These are phyloP conservation scores for Ptychobarbus kaznakovi DNA, from an alignment of 2,797 vertebrate species.

Conservation along the genomic window DNA sequence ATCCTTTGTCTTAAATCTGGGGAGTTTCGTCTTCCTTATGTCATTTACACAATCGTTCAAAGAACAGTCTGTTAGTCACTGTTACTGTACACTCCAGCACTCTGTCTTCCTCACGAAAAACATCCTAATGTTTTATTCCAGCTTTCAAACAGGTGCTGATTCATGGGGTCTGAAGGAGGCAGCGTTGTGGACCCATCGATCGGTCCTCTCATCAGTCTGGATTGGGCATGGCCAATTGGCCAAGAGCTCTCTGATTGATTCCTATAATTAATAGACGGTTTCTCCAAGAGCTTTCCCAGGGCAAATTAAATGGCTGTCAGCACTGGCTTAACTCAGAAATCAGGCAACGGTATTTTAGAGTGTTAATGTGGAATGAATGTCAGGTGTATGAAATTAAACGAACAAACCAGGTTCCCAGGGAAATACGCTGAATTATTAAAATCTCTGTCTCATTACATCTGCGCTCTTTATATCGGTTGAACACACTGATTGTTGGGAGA, in stretches of 20 bases:
- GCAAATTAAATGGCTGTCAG: constrained; percentile 57
- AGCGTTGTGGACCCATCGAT: constrained; percentile 53
- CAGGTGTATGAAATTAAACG: constrained; percentile 55
- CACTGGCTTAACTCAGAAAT: constrained; percentile 51
- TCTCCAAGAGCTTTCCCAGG: constrained; percentile 48
- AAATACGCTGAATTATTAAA: constrained; percentile 64
- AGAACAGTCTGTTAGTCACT: constrained; percentile 34
- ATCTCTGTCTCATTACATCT: constrained; percentile 56
- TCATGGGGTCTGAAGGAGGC: constrained; percentile 52
- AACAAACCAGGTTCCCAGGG: constrained; percentile 59
- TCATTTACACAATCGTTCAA: constrained; percentile 37
- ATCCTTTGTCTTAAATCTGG: constrained; percentile 43
- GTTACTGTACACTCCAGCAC: constrained; percentile 33
- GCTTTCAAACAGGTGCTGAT: constrained; percentile 56
- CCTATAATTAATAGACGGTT: constrained; percentile 53
- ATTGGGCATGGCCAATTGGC: constrained; percentile 52
- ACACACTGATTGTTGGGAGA: constrained; percentile 52
- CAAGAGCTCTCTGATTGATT: constrained; percentile 43
- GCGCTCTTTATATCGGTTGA: constrained; percentile 51
- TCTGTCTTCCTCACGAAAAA: constrained; percentile 17
- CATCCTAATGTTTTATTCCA: constrained; percentile 45
- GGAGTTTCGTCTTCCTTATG: constrained; percentile 23
- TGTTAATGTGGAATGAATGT: constrained; percentile 58
- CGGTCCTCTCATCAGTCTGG: constrained; percentile 49
- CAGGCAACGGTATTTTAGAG: constrained; percentile 46